A percentile compares a stretch with the other conserved stretches of the same genome.
Evolutionary conservation across 2,113 vertebrate genomes (phyloP).

Genomic region (Anthoscopus minutus): DNA sequence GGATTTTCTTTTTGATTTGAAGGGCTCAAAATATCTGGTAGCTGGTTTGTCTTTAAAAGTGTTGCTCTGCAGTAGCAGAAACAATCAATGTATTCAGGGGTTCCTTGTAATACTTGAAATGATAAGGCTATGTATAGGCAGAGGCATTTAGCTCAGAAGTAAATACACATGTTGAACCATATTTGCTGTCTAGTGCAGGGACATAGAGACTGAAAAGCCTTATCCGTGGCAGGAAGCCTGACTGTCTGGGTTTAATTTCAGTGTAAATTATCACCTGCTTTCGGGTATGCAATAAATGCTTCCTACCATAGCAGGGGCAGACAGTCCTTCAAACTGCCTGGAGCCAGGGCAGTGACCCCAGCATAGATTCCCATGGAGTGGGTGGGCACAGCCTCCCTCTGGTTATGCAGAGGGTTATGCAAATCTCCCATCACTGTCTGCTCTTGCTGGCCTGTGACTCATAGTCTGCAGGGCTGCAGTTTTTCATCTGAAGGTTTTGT

Average conservation of each 20-base stretch:
- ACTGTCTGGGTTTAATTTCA: not conserved
- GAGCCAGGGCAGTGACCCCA: not conserved
- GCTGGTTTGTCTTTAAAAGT: not conserved
- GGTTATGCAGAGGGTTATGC: not conserved
- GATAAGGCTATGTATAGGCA: not conserved
- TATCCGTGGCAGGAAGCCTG: not conserved
- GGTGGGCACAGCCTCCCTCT: not conserved
- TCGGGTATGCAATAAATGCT: not conserved
- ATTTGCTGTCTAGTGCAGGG: not conserved
- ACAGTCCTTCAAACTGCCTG: not conserved
- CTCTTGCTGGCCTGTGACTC: not conserved
- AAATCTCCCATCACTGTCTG: not conserved
- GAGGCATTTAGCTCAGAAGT: not conserved
- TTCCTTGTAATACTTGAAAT: not conserved
- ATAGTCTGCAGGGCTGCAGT: not conserved
- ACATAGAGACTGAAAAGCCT: not conserved
- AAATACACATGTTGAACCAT: not conserved
- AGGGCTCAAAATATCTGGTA: not conserved
- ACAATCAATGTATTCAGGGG: rapidly evolving
- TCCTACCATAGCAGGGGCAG: not conserved
- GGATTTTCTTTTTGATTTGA: not conserved
- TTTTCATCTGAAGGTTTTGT: not conserved
- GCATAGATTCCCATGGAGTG: not conserved
- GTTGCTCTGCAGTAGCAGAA: not conserved
- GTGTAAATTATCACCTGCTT: not conserved